phyloP scores from a whole-genome alignment of 2,888 invertebrate species.

The Archips crataeganus region DNA sequence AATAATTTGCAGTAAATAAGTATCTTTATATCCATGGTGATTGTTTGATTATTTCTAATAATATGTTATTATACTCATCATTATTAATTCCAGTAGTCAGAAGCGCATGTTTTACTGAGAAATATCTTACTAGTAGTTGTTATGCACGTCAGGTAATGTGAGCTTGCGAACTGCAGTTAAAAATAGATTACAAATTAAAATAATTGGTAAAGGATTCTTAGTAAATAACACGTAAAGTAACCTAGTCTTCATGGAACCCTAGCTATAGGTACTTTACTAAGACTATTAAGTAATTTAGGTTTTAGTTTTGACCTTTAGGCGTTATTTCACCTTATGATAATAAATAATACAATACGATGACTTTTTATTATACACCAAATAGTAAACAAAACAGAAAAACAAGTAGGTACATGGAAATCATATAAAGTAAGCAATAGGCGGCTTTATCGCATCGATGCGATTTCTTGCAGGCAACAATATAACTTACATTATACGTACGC shows the following conservation, averaged over 20 bases:
- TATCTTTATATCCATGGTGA: slow-evolving; percentile 22
- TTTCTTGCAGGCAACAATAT: too few relatives aligned
- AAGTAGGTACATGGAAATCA: too few relatives aligned
- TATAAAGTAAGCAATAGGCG: too few relatives aligned
- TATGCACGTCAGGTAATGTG: slow-evolving; percentile 15
- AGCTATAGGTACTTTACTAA: neutral
- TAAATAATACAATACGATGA: too few relatives aligned
- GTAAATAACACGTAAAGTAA: neutral
- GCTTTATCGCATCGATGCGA: too few relatives aligned
- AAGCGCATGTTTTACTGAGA: slow-evolving; percentile 26
- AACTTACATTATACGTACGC: too few relatives aligned
- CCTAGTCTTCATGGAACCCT: neutral
- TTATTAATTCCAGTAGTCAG: slow-evolving; percentile 24
- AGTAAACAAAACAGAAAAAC: too few relatives aligned
- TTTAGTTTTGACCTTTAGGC: too few relatives aligned
- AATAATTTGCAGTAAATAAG: slow-evolving; percentile 10
- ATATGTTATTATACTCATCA: slow-evolving; percentile 34
- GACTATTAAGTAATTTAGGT: neutral
- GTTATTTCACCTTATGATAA: too few relatives aligned
- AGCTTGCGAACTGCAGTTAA: slow-evolving; percentile 11
- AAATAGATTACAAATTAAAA: slow-evolving; percentile 15
- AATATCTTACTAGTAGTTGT: slow-evolving; percentile 4
- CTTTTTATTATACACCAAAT: too few relatives aligned
- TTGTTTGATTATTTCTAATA: slow-evolving; percentile 37
- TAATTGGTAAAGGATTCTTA: slow-evolving; percentile 16